These are phyloP conservation scores for Morpho deidamia DNA, from an alignment of 2,888 invertebrate species.

Conservation along the genomic window DNA sequence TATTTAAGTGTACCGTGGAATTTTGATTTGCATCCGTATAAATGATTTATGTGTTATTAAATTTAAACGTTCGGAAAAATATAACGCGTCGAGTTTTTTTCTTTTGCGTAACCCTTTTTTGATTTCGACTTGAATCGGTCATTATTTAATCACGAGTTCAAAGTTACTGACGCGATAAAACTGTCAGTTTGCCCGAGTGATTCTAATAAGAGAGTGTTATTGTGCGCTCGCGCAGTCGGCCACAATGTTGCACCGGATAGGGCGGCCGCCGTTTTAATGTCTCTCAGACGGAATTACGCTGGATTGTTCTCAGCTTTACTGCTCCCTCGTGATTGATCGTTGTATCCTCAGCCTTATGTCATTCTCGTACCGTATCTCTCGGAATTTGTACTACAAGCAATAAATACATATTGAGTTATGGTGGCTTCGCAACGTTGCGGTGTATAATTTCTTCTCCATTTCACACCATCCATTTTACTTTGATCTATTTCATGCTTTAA, in stretches of 20 bases:
- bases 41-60: constrained; percentile 71
- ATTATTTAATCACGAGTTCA: constrained; percentile 25
- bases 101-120: constrained; percentile 19
- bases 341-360: constrained; percentile 75
- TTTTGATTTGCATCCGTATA: constrained; percentile 65
- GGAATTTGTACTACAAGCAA: constrained; percentile 68
- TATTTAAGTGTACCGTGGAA: constrained; percentile 53
- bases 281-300: constrained; percentile 76
- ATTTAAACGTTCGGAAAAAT: constrained; percentile 38
- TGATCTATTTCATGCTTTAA: no score
- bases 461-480: not conserved
- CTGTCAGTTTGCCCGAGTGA: constrained; percentile 35
- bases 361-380: constrained; percentile 69
- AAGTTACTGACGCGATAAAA: constrained; percentile 30
- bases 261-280: constrained; percentile 76
- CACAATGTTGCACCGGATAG: constrained; percentile 77
- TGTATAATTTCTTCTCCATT: constrained; percentile 19
- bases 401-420: constrained; percentile 71
- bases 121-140: constrained; percentile 22
- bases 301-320: constrained; percentile 77
- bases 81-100: constrained; percentile 31
- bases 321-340: constrained; percentile 75
- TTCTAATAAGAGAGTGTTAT: constrained; percentile 49
- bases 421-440: constrained; percentile 55
- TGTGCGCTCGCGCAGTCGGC: constrained; percentile 39